Conservation (phyloP, 2,113 vertebrate genomes). For the Alectura lathami region DNA sequence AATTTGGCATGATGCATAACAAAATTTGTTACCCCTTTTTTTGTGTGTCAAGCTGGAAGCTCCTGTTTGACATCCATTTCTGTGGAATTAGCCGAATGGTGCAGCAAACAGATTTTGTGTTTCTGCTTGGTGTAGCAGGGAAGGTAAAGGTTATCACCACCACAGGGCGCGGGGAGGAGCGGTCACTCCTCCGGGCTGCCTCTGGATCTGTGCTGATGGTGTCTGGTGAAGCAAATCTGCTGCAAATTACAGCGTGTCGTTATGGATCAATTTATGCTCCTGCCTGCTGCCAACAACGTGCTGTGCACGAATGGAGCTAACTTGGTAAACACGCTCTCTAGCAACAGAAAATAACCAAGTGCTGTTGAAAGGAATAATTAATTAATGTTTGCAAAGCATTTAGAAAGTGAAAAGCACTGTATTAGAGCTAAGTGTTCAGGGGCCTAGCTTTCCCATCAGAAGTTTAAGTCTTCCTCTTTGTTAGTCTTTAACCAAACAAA, state of each 20-base stretch:
- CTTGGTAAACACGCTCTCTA: constrained; percentile 50
- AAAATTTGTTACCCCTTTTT: not conserved
- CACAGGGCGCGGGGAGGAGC: not conserved
- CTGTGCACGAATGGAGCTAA: constrained; percentile 42
- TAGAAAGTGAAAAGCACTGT: constrained; percentile 47
- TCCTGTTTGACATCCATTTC: not conserved
- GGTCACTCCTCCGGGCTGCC: constrained; percentile 10
- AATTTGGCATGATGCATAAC: not conserved
- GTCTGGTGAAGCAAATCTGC: constrained; percentile 56
- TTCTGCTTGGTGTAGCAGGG: not conserved
- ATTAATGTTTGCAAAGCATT: constrained; percentile 65
- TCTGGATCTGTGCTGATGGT: constrained; percentile 25
- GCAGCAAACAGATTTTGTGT: not conserved
- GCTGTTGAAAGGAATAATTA: constrained; percentile 64
- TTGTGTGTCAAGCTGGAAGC: not conserved
- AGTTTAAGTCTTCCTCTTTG: not conserved
- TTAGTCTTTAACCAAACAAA: constrained; percentile 8
- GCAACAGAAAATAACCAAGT: constrained; percentile 51
- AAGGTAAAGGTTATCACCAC: constrained; percentile 29
- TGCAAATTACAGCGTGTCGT: constrained; percentile 55
- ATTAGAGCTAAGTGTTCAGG: constrained; percentile 41
- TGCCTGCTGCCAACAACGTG: constrained; percentile 56
- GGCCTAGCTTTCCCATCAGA: constrained; percentile 2
- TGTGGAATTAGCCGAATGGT: not conserved
- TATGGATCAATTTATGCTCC: constrained; percentile 61